phyloP scores from a whole-genome alignment of 2,888 invertebrate genomes.

The Octodonta nipae region DNA sequence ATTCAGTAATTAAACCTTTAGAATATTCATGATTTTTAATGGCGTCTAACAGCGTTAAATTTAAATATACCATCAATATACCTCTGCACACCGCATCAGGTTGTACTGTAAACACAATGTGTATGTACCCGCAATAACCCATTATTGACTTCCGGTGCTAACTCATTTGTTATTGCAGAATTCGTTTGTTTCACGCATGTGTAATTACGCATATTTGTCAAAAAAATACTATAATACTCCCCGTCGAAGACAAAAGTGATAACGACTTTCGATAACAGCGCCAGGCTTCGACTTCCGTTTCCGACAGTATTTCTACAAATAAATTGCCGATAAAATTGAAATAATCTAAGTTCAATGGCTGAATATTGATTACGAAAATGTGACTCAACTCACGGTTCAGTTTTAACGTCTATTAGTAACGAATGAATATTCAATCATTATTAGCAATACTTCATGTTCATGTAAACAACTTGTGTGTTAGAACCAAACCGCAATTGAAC shows the following conservation, averaged over 20 bases:
- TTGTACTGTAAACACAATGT: too few relatives aligned
- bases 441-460: too few relatives aligned
- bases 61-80: conserved; percentile 14
- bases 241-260: conserved; percentile 29
- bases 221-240: conserved; percentile 20
- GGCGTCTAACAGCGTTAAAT: conserved; percentile 12
- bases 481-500: too few relatives aligned
- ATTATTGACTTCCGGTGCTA: conserved; percentile 32
- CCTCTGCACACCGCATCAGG: too few relatives aligned
- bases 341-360: conserved; percentile 26
- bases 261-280: conserved; percentile 28
- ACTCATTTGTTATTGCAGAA: conserved; percentile 33
- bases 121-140: too few relatives aligned
- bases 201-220: conserved; percentile 27
- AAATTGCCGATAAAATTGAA: conserved; percentile 19
- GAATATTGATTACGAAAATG: conserved; percentile 18
- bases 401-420: too few relatives aligned
- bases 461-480: too few relatives aligned
- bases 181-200: conserved; percentile 33
- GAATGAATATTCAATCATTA: too few relatives aligned
- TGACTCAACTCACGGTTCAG: too few relatives aligned
- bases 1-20: conserved; percentile 14
- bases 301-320: conserved; percentile 21
- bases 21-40: conserved; percentile 18
- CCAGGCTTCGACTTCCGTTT: conserved; percentile 27